Base-by-base conservation (phyloP, 1,140 invertebrate genomes). In the Dermatophagoides farinae region DNA sequence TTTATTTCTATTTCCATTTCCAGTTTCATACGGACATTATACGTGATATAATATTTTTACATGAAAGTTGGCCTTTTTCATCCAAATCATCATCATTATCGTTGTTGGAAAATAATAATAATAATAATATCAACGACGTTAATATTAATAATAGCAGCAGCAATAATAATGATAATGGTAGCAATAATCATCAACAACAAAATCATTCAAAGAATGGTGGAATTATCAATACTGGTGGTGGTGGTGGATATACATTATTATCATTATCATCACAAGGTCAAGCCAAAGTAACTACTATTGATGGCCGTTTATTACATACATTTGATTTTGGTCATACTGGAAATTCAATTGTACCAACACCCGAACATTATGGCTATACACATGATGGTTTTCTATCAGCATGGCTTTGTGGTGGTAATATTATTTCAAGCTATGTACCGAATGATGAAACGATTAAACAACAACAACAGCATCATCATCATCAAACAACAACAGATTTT, bases 1-100 rank as follows among this genome's bases (percentile, higher is more conserved):
- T 14, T 55, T 25, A 55, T 57, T 14, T 43, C 53, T 64, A 14
- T 62, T 61, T 44, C 11, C 11, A 40, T 60, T 68, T 68, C 18
- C 62, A 77, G 75, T 63, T 76, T 40, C 75, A 76, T 65, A 66
- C 68, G 38, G 71, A 66, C 55, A 66, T 71, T 46, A 75, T 77
- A 59, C 67, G 73, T 53, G 75, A 77, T 64, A 70, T 77, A 43
- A 71, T 68, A 57, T 76, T 75, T 66, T 66, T 75, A 55, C 69
- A 73, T 57, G 67, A 70, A 22, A 73, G 73, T 16, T 77, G 75
- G 75, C 75, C 75, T 18, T 77, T 75, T 73, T 69, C 31, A 31
- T 31, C 67, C 25, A 54, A 68, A 23, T 57, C 53, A 18, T 47
- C 46, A 20, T 47, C 46, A 47, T 23, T 47, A 20, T 47, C 46